Evolutionary conservation across 2,888 invertebrate species (phyloP).

Genomic region (Pristionchus arcanus): DNA sequence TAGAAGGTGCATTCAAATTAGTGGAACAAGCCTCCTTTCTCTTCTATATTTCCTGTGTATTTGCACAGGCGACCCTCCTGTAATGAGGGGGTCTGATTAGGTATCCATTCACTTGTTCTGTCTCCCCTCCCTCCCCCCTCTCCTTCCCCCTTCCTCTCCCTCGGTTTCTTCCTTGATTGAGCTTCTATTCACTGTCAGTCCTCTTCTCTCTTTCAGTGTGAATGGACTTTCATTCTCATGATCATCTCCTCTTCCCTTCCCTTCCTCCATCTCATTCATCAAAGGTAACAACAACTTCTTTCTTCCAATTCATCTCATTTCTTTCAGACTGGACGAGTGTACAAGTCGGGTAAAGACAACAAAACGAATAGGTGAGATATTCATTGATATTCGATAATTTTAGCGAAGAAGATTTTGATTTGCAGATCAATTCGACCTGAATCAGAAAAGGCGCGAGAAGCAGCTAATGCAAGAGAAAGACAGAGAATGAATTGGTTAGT

Average conservation of each 20-base stretch:
- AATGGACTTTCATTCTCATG: neutral
- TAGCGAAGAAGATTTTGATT: too few species aligned
- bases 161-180: slow-evolving; percentile 15
- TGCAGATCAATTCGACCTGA: neutral
- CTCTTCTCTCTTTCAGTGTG: neutral
- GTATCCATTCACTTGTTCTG: slow-evolving; percentile 13
- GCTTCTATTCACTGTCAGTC: neutral
- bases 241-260: neutral
- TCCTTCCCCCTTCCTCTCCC: neutral
- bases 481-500: slow-evolving; percentile 20
- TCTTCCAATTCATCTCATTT: neutral
- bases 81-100: slow-evolving; percentile 44
- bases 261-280: neutral
- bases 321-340: slow-evolving; percentile 7
- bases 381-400: too few species aligned
- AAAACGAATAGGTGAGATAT: neutral
- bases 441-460: slow-evolving; percentile 1
- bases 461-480: slow-evolving; percentile 18
- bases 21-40: neutral
- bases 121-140: neutral
- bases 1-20: neutral
- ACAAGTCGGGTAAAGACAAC: neutral
- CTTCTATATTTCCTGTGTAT: slow-evolving; percentile 6
- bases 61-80: slow-evolving; percentile 42
- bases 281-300: neutral